Evolutionary conservation across 1,140 invertebrate species (phyloP).

Genomic region (Drosophila tristis): DNA sequence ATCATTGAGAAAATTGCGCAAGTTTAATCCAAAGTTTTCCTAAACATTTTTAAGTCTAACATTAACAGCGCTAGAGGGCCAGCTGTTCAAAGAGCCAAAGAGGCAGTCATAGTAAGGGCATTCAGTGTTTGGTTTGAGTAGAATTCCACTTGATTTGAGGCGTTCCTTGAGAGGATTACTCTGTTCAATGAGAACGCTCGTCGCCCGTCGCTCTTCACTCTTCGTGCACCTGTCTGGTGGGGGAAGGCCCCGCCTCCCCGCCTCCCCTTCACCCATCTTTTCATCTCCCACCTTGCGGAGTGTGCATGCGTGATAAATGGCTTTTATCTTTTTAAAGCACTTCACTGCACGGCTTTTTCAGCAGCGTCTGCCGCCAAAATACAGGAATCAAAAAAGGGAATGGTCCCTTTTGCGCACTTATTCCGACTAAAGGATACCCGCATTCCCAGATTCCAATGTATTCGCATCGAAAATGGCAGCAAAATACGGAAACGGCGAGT

Average conservation of each 20-base stretch:
- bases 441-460: too few relatives aligned
- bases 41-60: too few relatives aligned
- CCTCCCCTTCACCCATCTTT: too few relatives aligned
- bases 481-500: constrained; percentile 7
- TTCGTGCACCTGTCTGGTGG: constrained; percentile 36
- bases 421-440: too few relatives aligned
- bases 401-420: too few relatives aligned
- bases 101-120: not conserved
- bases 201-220: constrained; percentile 33
- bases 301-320: constrained; percentile 77
- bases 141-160: not conserved
- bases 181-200: constrained; percentile 52
- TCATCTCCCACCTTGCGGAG: constrained; percentile 2
- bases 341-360: constrained; percentile 67
- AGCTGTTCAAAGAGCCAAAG: too few relatives aligned
- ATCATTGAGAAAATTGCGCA: too few relatives aligned
- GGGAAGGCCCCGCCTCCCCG: not conserved
- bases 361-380: constrained; percentile 26
- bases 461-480: not conserved
- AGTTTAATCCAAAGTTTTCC: too few relatives aligned
- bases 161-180: constrained; percentile 50
- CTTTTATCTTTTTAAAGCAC: constrained; percentile 81
- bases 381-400: constrained; percentile 6
- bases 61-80: too few relatives aligned
- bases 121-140: not conserved